Base-by-base conservation (phyloP, 35 echinoderm and acorn worm species). In the Diadema setosum region DNA sequence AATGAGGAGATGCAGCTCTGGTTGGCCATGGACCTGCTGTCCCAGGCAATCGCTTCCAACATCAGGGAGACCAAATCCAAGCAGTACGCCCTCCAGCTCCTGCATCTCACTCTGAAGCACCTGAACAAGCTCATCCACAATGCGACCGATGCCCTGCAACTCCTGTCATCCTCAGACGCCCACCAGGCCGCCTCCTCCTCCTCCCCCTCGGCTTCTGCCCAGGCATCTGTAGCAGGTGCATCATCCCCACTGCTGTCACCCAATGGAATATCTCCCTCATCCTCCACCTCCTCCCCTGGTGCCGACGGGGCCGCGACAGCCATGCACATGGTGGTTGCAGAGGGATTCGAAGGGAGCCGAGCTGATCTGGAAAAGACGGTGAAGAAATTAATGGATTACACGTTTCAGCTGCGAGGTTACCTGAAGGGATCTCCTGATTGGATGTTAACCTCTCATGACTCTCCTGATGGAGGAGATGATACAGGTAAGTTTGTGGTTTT, bases 51-150 rank as follows among this genome's bases (percentile, higher is more conserved):
- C 82, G 30, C 41, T 0, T 85, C 65, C 29, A 93, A 94, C 58
- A 86, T 91, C 65, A 87, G 80, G 42, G 95, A 94, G 27, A 37
- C 80, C 21, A 91, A 98, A 65, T 98, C 95, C 26, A 85, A 80
- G 32, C 95, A 94, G 81, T 98, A 94, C 58, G 61, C 91, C 25
- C 58, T 85, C 80, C 95, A 98, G 64, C 88, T 98, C 18, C 69
- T 98, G 43, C 80, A 98, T 65, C 56, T 98, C 7, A 89, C 95
- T 33, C 81, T 98, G 11, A 65, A 74, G 16, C 86, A 94, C 52
- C 87, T 91, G 12, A 90, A 94, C 52, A 81, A 85, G 65, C 92
- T 98, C 25, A 88, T 98, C 5, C 76, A 87, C 55, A 97, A 97
- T 85, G 87, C 91, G 12, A 86, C 82, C 15, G 91, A 94, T 31